These are phyloP conservation scores for Pristiophorus japonicus DNA, from an alignment of 2,113 vertebrate species.

Conservation along the genomic window DNA sequence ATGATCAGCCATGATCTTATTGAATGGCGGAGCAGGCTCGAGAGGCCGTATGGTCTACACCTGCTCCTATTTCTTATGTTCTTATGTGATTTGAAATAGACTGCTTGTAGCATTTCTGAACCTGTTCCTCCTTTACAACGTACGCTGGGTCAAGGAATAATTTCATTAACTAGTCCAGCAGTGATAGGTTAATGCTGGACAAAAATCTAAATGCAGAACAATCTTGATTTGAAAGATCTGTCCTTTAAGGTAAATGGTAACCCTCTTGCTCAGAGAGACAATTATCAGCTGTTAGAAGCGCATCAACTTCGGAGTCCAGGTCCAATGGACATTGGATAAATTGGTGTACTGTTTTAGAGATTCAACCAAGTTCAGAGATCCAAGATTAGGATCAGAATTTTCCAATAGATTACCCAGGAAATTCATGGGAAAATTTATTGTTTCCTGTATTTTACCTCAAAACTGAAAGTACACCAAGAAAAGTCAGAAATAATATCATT, in stretches of 20 bases:
- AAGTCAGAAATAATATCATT: background rate
- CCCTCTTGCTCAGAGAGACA: background rate
- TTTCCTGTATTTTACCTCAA: background rate
- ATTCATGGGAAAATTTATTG: background rate
- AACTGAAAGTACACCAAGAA: background rate
- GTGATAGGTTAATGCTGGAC: background rate
- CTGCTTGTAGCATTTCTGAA: background rate
- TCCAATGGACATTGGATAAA: background rate
- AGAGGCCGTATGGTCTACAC: too few species aligned
- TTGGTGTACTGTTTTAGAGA: background rate
- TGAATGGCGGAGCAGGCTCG: too few species aligned
- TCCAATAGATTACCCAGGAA: background rate
- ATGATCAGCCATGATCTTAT: too few species aligned
- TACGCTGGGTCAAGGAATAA: background rate
- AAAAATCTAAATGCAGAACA: background rate
- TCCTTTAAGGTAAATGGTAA: background rate
- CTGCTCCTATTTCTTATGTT: too few species aligned
- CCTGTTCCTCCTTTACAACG: background rate
- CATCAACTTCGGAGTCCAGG: background rate
- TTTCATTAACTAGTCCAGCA: background rate
- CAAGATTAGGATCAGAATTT: background rate
- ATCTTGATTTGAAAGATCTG: background rate
- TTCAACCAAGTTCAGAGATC: background rate
- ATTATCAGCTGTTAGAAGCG: background rate
- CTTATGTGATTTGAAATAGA: background rate